A percentile compares a stretch with the other conserved stretches of the same genome.
These are phyloP conservation scores for Pantherophis guttatus DNA, from an alignment of 2,113 vertebrate genomes.

Conservation along the genomic window DNA sequence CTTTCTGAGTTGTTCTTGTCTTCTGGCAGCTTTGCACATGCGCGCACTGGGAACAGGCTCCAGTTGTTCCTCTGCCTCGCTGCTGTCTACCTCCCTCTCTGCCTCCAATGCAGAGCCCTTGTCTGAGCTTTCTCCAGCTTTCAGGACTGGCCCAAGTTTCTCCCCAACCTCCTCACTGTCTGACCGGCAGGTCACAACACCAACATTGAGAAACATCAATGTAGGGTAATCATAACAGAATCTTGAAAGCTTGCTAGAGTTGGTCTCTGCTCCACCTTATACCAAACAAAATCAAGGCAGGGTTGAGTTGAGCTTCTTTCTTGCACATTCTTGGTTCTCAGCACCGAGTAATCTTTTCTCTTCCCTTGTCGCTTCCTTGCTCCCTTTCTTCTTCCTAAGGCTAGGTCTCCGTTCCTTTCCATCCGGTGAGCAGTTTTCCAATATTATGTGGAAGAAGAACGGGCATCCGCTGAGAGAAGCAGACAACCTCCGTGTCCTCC, in stretches of 20 bases:
- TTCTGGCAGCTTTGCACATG: no score
- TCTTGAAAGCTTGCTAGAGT: background rate
- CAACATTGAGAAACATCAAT: background rate
- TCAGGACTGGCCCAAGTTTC: no score
- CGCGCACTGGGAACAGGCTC: no score
- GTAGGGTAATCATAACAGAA: background rate
- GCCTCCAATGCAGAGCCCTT: no score
- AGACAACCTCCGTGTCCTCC: slow-evolving; percentile 71
- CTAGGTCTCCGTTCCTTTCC: background rate
- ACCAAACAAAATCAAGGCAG: background rate
- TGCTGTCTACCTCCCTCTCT: no score
- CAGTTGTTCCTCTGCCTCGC: no score
- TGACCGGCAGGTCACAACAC: no score
- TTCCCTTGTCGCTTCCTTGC: background rate
- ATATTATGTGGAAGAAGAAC: slow-evolving; percentile 86
- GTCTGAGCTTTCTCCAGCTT: no score
- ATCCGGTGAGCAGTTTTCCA: slow-evolving; percentile 68
- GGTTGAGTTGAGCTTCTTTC: background rate
- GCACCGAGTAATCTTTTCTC: background rate
- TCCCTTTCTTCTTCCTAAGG: background rate
- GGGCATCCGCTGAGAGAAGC: slow-evolving; percentile 71
- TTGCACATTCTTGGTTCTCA: background rate
- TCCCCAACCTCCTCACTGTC: no score
- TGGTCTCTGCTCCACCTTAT: background rate
- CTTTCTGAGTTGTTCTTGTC: no score